Evolutionary conservation across 2,888 invertebrate species (phyloP), one percentile per base, ranked within the genome.

Genomic region (Eupithecia subfuscata): DNA sequence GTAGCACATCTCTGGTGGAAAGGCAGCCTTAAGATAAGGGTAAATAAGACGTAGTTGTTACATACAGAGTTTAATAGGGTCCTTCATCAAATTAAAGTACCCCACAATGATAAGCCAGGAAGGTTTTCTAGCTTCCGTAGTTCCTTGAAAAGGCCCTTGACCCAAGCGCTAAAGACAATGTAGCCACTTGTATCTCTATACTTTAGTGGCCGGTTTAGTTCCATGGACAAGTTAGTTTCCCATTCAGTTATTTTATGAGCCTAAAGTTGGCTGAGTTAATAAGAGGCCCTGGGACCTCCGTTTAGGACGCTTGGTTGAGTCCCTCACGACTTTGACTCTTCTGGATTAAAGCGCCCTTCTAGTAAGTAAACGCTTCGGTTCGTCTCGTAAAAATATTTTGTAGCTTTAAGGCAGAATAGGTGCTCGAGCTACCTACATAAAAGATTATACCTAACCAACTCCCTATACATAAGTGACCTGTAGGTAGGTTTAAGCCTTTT

Each of bases 221-320:
- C 75, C 75, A 81, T 77, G 73, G 78, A 73, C 75, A 80, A 83
- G 82, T 82, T 86, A 83, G 82, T 82, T 86, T 83, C 81, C 82
- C 83, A 83, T 82, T 80, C 82, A 83, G 80, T 85, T 84, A 85
- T 85, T 89, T 88, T 87, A 87, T 81, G 85, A 84, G 81, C 80
- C 75, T 81, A 87, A 88, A 88, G 82, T 89, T 86, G 84, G 81
- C 85, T 81, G 85, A 86, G 87, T 85, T 87, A 87, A 86, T 86
- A 89, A 88, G 86, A 86, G 83, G 80, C 77, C 81, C 85, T 84
- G 83, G 77, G 85, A 81, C 80, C 75, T 77, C 76, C 77, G 80
- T 79, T 84, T 82, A 82, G 82, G 76, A 77, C 79, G 80, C 78
- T 78, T 80, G 82, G 82, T 71, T 83, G 84, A 84, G 80, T 81